These are phyloP conservation scores for Tupaia chinensis DNA, from an alignment of 2,113 vertebrate genomes.

Conservation along the genomic window DNA sequence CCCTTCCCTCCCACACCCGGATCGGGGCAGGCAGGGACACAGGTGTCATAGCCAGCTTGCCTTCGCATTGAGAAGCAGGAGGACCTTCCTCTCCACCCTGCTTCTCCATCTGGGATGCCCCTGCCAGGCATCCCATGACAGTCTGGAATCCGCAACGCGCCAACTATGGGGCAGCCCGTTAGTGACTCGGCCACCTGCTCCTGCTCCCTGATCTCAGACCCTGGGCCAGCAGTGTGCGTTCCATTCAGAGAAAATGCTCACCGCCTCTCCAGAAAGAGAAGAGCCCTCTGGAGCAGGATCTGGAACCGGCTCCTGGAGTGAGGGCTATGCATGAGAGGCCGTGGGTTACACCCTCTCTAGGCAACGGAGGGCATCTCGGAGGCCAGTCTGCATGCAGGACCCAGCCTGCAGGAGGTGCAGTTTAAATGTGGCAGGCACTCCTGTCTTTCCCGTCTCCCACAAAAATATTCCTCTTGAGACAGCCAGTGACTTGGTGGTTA, in stretches of 20 bases:
- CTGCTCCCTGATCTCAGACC: neutral
- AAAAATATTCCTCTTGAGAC: neutral
- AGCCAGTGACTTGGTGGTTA: too few species aligned
- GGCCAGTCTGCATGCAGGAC: neutral
- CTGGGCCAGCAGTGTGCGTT: neutral
- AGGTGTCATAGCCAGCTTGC: neutral
- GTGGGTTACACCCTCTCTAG: neutral
- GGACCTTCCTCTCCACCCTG: neutral
- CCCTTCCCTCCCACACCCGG: neutral
- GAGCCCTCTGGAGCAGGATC: neutral
- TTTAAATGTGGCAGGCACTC: neutral
- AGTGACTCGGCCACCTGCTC: neutral
- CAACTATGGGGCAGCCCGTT: neutral
- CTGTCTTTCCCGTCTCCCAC: neutral
- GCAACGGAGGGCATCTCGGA: neutral
- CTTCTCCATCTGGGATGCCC: neutral
- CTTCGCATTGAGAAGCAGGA: neutral
- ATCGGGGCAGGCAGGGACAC: neutral
- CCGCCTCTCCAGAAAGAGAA: neutral
- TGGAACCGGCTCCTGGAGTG: neutral
- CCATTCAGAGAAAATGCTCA: neutral
- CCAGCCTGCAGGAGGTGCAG: rapidly evolving
- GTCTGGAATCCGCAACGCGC: neutral
- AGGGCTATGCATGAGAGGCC: rapidly evolving
- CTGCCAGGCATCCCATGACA: neutral